Base-by-base conservation (phyloP, 35 echinoderm and acorn worm species). In the Eucidaris tribuloides region DNA sequence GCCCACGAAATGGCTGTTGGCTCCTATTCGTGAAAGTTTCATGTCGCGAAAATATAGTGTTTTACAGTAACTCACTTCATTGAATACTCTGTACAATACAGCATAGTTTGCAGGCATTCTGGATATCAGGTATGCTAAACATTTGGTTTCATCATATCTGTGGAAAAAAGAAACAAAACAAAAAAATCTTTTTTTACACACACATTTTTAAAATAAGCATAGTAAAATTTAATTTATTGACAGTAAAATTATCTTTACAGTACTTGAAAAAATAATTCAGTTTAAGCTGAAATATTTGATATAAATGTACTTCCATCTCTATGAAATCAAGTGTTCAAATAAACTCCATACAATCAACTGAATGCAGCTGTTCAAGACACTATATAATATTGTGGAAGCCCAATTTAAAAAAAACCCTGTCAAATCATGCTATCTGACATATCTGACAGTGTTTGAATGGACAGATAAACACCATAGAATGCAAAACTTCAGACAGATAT, bases 61-160 rank as follows among this genome's bases (percentile, higher is more conserved):
- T 60, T 22, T 54, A 79, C 77, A n/a, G 41, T 4, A 32, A 24
- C 83, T 78, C 68, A 97, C 94, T 85, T 97, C 94, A 42, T 97
- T 42, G 5, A 97, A 66, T 45, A 91, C 90, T 86, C 94, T 89
- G 85, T 82, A 97, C 13, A 82, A 82, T 1, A 62, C 70, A 57
- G 89, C 89, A 89, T 97, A 97, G 66, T 97, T 97, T 46, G 90
- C 71, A 7, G 94, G 90, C 44, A 97, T 55, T 55, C 94, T 89
- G 30, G 85, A 72, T 28, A 88, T 24, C 20, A 89, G 58, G 25
- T 96, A 96, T 25, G 88, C 83, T 40, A 90, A 40, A 30, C 56
- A 54, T 39, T 74, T 87, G 15, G 57, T 64, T 22, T 96, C 93
- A 96, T 96, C 80, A 83, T 87, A 96, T 4, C 93, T 96, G 60